Base-by-base conservation (phyloP, 2,113 vertebrate species). In the Megaleporinus macrocephalus region DNA sequence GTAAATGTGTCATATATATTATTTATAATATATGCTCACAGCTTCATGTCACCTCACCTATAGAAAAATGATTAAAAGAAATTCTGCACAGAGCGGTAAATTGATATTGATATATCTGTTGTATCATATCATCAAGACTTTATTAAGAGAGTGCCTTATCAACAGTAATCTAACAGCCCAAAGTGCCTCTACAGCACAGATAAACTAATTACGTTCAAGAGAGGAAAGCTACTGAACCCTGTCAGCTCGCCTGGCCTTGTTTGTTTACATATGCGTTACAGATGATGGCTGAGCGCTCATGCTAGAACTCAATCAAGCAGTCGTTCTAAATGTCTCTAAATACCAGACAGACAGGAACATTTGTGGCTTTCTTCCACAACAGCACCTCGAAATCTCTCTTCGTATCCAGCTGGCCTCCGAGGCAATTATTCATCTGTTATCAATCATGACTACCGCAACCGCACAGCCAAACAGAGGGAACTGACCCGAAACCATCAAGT, bases 301-400 rank as follows among this genome's bases (percentile, higher is more conserved):
- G 29, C 57, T 41, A 44, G 78, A 80, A 83, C 74, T 71, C 55
- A 78, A 79, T 70, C 68, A 76, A 79, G 73, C 53, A 76, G 73
- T 51, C 41, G 61, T 65, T 84, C 59, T 57, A 74, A 83, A 75
- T 75, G 36, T 49, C 63, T 80, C 53, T 41, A 76, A 80, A 85
- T 83, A 83, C 78, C 73, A 87, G 77, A 87, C 80, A 83, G 73
- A 83, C 55, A 74, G 73, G 62, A 85, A 81, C 70, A 49, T 83
- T 65, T 85, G 80, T 73, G 77, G 83, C 57, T 80, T 84, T 49
- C 29, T 73, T 68, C 72, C 27, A 76, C 41, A 71, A 78, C 80
- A 76, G 51, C 62, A 75, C 75, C 74, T 49, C 76, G 41, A 71
- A 75, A 80, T 22, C 75, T 55, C 41, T 66, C 53, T 72, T 44